Conservation (phyloP, 2,888 invertebrate species). For the Tenodera sinensis region DNA sequence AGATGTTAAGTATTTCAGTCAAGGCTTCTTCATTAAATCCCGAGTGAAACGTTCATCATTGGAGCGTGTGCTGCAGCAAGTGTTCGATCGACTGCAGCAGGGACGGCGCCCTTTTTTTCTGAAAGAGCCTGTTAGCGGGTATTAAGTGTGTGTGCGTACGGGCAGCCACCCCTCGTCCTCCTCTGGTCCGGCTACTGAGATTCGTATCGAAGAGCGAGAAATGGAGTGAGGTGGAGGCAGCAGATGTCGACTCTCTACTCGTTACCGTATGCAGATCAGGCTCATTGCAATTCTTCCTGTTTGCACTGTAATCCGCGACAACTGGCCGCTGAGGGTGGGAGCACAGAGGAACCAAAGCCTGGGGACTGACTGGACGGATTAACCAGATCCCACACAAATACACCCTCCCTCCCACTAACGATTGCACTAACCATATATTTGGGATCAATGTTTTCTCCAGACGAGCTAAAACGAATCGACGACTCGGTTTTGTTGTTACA, state of each 20-base stretch:
- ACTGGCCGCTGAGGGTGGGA: constrained; percentile 12
- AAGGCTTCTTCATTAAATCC: neutral
- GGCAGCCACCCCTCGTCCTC: neutral
- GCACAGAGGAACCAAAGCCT: neutral
- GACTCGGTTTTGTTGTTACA: neutral
- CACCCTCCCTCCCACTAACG: neutral
- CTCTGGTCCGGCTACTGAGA: neutral
- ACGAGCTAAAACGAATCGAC: neutral
- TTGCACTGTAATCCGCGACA: constrained; percentile 30
- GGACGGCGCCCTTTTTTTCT: neutral
- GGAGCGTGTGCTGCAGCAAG: neutral
- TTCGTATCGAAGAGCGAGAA: neutral
- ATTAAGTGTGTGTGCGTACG: neutral
- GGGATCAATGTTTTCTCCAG: constrained; percentile 15
- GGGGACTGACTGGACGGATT: constrained; percentile 2
- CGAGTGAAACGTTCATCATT: neutral
- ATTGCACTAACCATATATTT: neutral
- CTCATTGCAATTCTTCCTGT: constrained; percentile 33
- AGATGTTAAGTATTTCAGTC: neutral
- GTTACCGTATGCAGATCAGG: constrained; percentile 31
- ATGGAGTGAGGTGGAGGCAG: constrained; percentile 13
- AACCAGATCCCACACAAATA: constrained; percentile 12
- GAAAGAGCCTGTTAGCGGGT: neutral
- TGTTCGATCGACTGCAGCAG: neutral
- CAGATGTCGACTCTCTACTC: constrained; percentile 29